Percentiles rank a stretch among this genome's conserved stretches.
These are phyloP conservation scores for Lophochroa leadbeateri DNA, from an alignment of 2,113 vertebrate species.

Conservation along the genomic window DNA sequence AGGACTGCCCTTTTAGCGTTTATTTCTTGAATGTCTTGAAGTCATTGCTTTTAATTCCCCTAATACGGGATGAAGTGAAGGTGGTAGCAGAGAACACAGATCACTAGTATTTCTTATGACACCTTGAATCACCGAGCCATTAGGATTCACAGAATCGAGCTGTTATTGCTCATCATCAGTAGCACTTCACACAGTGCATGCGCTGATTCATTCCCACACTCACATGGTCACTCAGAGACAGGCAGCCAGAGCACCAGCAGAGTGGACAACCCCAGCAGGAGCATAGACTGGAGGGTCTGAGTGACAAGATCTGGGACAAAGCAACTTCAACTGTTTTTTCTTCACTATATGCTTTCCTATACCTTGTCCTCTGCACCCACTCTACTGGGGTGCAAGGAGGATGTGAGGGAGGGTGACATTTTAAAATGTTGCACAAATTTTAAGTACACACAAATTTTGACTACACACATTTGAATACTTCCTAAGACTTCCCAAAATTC, in stretches of 20 bases:
- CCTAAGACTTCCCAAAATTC: not conserved
- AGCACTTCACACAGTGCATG: rapidly evolving
- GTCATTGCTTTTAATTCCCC: not conserved
- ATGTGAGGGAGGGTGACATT: not conserved
- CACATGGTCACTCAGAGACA: not conserved
- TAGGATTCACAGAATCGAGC: not conserved
- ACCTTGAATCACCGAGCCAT: not conserved
- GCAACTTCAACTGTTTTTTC: not conserved
- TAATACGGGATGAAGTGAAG: not conserved
- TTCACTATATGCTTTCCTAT: not conserved
- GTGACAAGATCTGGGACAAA: not conserved
- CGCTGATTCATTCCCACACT: rapidly evolving
- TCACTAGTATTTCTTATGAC: not conserved
- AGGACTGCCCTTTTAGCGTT: not conserved
- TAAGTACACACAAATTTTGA: not conserved
- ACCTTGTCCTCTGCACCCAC: not conserved
- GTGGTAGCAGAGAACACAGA: not conserved
- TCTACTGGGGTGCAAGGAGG: not conserved
- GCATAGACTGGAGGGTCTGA: rapidly evolving
- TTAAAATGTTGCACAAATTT: not conserved
- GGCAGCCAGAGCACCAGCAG: not conserved
- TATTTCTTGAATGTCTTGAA: not conserved
- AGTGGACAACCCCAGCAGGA: rapidly evolving
- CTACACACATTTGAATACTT: not conserved
- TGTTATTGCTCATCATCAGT: not conserved